Evolutionary conservation across 2,888 invertebrate species (phyloP).

Genomic region (Lepidonotus clava): DNA sequence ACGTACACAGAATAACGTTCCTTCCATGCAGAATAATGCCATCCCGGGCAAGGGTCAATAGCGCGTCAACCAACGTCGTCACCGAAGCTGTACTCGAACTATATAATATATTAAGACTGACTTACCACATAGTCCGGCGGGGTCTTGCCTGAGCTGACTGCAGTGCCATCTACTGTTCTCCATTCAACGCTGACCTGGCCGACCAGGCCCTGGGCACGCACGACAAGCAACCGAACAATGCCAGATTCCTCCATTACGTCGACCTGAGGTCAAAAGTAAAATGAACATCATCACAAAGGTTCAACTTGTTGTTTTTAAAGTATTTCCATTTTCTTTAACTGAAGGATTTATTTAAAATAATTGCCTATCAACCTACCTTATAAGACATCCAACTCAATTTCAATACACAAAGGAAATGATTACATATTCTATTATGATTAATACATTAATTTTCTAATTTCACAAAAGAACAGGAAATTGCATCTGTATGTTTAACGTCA

Average conservation of each 20-base stretch:
- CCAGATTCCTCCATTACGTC: slow-evolving; percentile 74
- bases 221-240: slow-evolving; percentile 72
- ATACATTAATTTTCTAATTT: no score
- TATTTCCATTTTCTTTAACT: background rate
- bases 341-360: background rate
- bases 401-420: no score
- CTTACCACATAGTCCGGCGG: slow-evolving; percentile 72
- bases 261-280: slow-evolving; percentile 65
- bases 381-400: no score
- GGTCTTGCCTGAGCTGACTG: slow-evolving; percentile 73
- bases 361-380: background rate
- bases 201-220: slow-evolving; percentile 75
- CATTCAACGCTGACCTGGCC: slow-evolving; percentile 77
- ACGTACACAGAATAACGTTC: no score
- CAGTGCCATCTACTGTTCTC: slow-evolving; percentile 77
- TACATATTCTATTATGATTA: no score
- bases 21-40: no score
- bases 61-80: no score
- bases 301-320: background rate
- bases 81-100: no score
- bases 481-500: no score
- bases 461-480: no score
- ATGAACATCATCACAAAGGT: background rate
- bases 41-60: no score
- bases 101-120: no score